Percentiles rank a stretch among this genome's conserved stretches.
phyloP scores from a whole-genome alignment of 2,797 vertebrate species.

The Saguinus oedipus region DNA sequence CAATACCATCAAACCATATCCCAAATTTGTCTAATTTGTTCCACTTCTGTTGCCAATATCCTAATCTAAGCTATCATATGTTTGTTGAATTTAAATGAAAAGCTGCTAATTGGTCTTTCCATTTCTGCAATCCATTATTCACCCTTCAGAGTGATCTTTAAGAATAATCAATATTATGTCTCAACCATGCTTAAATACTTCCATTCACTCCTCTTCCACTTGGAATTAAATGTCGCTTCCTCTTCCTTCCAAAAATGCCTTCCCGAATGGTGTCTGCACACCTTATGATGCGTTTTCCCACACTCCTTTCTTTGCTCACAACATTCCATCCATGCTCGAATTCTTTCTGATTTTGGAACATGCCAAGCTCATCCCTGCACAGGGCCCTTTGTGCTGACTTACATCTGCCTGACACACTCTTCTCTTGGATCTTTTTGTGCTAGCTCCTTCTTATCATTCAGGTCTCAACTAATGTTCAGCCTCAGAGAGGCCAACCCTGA shows the following conservation, averaged over 20 bases:
- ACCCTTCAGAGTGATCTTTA: neutral
- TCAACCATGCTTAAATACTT: neutral
- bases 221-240: neutral
- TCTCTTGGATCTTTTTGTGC: neutral
- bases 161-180: neutral
- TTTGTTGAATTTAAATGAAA: neutral
- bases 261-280: neutral
- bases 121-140: neutral
- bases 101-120: neutral
- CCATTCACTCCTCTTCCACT: neutral
- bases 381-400: neutral
- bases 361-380: accelerated
- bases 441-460: neutral
- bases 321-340: neutral
- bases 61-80: neutral
- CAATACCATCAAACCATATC: neutral
- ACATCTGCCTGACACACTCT: neutral
- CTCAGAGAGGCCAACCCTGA: neutral
- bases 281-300: neutral
- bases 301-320: neutral
- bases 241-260: neutral
- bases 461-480: neutral
- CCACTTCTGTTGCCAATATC: neutral
- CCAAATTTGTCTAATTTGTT: neutral
- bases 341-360: neutral